Base-by-base conservation (phyloP, 2,888 invertebrate genomes). In the Drosophila vallismaia region DNA sequence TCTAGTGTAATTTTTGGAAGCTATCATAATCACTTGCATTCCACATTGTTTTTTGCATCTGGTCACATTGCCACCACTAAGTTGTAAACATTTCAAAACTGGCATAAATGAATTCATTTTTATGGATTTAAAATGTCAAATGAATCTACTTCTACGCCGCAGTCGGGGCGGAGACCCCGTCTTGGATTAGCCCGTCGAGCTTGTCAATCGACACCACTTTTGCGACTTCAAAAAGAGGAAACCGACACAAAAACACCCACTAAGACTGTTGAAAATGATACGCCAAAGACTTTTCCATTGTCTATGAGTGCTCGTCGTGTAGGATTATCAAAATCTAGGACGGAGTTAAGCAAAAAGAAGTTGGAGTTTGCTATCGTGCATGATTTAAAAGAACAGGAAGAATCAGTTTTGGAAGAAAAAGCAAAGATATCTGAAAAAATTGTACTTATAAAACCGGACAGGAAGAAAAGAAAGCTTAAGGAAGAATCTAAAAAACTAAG, bases 301-400 rank as follows among this genome's bases (percentile, higher is more conserved):
- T 44, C 63, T 9, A 14, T 50, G 29, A 62, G 63, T 26, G 46
- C 40, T 46, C 66, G 5, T 8, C 49, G 50, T 4, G 38, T 55
- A 0, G 71, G 54, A 6, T 48, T 64, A 2, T 72, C 86, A 3
- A 75, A 85, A 6, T 81, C 79, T 14, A 76, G 67, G 4, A 77
- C 81, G 4, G 88, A 73, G 9, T 64, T 87, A 1, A 81, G 62
- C 7, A 83, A 88, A 10, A 90, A 88, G 50, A 71, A 77, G 29
- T 33, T 89, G 10, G 77, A 88, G 28, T 89, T 90, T 46, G 66
- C 73, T 9, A 26, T 45, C 8, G 57, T 66, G 4, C 71, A 82
- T 7, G 55, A 70, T 9, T 31, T 26, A 0, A 64, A 52, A 28
- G 46, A 54, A 0, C 51, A 8, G 7, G 28, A 38, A 0, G 29